phyloP scores from a whole-genome alignment of 2,797 vertebrate genomes.

The Threskiornis aethiopicus region DNA sequence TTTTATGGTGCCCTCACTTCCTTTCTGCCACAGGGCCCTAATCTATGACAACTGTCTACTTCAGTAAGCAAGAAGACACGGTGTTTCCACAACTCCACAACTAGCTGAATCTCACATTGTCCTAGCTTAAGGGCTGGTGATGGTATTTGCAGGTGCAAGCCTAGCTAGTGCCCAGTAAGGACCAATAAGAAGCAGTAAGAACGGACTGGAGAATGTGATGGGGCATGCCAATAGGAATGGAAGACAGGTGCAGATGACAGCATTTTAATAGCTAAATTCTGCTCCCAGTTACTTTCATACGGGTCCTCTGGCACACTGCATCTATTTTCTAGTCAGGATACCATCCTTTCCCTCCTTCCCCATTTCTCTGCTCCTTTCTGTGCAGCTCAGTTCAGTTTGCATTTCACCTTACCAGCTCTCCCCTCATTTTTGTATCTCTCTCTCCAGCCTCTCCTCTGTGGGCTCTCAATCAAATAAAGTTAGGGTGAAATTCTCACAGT shows the following conservation, averaged over 20 bases:
- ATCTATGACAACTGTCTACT: not conserved
- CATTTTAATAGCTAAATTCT: not conserved
- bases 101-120: not conserved
- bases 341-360: not conserved
- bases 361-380: not conserved
- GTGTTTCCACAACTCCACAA: not conserved
- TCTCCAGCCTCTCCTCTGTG: not conserved
- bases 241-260: not conserved
- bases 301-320: not conserved
- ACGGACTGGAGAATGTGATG: rapidly evolving
- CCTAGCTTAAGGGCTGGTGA: not conserved
- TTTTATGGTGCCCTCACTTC: not conserved
- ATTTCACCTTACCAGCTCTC: not conserved
- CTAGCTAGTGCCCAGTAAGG: not conserved
- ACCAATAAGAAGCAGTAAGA: not conserved
- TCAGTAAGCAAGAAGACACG: not conserved
- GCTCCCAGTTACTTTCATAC: not conserved
- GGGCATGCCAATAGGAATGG: rapidly evolving
- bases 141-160: not conserved
- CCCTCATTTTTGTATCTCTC: not conserved
- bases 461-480: not conserved
- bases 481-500: not conserved
- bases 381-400: not conserved
- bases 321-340: not conserved
- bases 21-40: not conserved